Evolutionary conservation across 2,888 invertebrate genomes (phyloP).

Genomic region (Parelbella ahira): DNA sequence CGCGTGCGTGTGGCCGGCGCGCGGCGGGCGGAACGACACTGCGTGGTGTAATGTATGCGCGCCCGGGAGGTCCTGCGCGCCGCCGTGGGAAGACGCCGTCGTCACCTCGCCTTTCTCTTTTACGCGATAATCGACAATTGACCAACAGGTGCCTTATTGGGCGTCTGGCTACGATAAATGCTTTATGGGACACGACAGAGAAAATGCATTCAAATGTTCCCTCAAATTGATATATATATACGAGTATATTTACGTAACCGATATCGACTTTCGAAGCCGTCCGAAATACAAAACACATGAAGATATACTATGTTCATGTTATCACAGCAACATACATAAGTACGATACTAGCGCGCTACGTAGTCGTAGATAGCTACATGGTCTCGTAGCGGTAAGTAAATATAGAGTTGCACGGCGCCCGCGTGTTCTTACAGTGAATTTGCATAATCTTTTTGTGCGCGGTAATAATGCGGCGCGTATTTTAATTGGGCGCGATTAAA

Average conservation of each 20-base stretch:
- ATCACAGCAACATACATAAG: too few species aligned
- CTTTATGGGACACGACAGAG: slow-evolving; percentile 26
- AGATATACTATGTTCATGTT: too few species aligned
- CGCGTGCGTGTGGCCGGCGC: slow-evolving; percentile 43
- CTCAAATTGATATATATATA: slow-evolving; percentile 13
- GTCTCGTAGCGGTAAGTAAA: slow-evolving; percentile 24
- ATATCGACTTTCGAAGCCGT: too few species aligned
- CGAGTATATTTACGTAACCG: too few species aligned
- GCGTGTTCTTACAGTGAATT: slow-evolving; percentile 44
- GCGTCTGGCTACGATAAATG: slow-evolving; percentile 26
- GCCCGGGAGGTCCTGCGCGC: slow-evolving; percentile 63
- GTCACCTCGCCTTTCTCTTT: slow-evolving; percentile 42
- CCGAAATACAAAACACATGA: not conserved
- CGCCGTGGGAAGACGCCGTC: slow-evolving; percentile 62
- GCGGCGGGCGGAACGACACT: slow-evolving; percentile 39
- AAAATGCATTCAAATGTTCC: slow-evolving; percentile 18
- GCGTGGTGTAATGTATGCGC: slow-evolving; percentile 69
- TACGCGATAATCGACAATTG: slow-evolving; percentile 37
- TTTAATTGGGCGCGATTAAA: slow-evolving; percentile 75
- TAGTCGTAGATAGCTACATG: slow-evolving; percentile 25
- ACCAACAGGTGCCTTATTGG: slow-evolving; percentile 37
- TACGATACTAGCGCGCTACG: slow-evolving; percentile 22
- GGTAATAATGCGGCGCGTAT: slow-evolving; percentile 65
- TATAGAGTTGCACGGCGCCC: slow-evolving; percentile 40
- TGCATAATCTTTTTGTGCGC: slow-evolving; percentile 64